Evolutionary conservation across 2,113 vertebrate species (phyloP), one percentile per base, ranked within the genome.

Genomic region (Coryphaenoides rupestris): DNA sequence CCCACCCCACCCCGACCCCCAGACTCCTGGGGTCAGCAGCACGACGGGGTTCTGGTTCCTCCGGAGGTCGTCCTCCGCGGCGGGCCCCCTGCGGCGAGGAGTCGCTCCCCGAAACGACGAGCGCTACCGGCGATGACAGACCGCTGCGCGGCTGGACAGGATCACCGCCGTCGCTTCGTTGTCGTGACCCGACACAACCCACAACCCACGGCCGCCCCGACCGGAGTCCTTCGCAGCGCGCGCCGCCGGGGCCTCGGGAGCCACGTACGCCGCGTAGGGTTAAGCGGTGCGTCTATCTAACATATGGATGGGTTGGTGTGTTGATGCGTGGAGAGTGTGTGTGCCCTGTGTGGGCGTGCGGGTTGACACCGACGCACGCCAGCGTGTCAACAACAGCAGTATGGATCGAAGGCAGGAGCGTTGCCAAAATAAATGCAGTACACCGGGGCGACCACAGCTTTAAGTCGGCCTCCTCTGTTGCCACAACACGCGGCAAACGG

Each of bases 1-100:
- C 68, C 58, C 72, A 75, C 77, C 80, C 75, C 69, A 78, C 73
- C 86, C 80, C 60, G 74, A 79, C 86, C 80, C 9, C 54, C 77
- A 65, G n/a, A 26, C 24, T 90, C 84, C 83, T 68, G 72, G 59
- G 78, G 84, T 80, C 82, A 82, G 21, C 53, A 59, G 60, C 57
- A 74, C 70, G 56, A 58, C 68, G 67, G 3, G 19, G 65, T 66
- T 59, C 47, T 55, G 1, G 45, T 24, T 64, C 58, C 70, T 64
- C 46, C 5, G 1, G 0, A 58, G 61, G 59, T 68, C n/a, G n/a
- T n/a, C n/a, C 68, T 65, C 60, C 68, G 66, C 46, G 64, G 52
- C 17, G 33, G n/a, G n/a, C n/a, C n/a, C n/a, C n/a, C n/a, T 46
- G 65, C 28, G 28, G 28, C 28, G 28, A 1, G 19, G 54, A 67